phyloP scores from a whole-genome alignment of 35 echinoderm and acorn worm genomes.

The Acanthaster planci region DNA sequence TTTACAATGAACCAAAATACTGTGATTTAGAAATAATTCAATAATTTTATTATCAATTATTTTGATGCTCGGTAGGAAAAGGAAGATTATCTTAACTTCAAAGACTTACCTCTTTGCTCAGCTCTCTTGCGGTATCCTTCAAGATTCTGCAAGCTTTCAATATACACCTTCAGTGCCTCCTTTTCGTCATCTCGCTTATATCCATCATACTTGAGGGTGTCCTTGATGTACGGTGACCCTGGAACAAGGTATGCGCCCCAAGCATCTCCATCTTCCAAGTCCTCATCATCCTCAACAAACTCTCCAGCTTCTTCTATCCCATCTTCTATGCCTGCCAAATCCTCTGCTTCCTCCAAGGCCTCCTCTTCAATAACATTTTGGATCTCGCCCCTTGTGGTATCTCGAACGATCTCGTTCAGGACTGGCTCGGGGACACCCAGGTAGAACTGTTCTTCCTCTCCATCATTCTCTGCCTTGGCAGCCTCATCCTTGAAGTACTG shows the following conservation, averaged over 20 bases:
- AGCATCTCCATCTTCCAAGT: not conserved
- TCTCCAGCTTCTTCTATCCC: not conserved
- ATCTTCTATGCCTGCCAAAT: not conserved
- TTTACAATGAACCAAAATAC: too few species aligned
- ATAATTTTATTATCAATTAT: too few species aligned
- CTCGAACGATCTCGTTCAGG: not conserved
- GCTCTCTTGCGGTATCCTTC: conserved; percentile 15
- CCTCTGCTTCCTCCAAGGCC: not conserved
- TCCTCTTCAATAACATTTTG: not conserved
- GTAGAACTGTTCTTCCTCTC: not conserved
- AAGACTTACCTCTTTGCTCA: not conserved
- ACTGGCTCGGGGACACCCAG: not conserved
- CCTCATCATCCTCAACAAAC: not conserved
- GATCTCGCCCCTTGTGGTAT: not conserved
- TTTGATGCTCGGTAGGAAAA: too few species aligned
- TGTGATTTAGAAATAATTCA: too few species aligned
- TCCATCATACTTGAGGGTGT: conserved; percentile 10
- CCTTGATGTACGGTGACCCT: not conserved
- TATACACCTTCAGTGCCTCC: conserved; percentile 5
- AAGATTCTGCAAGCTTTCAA: conserved; percentile 16
- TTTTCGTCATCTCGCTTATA: conserved; percentile 14
- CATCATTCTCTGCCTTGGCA: not conserved
- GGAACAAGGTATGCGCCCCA: conserved; percentile 6
- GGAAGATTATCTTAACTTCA: too few species aligned
- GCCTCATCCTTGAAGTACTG: conserved; percentile 15